Conservation (phyloP, 2,113 vertebrate species). For the Grus americana region DNA sequence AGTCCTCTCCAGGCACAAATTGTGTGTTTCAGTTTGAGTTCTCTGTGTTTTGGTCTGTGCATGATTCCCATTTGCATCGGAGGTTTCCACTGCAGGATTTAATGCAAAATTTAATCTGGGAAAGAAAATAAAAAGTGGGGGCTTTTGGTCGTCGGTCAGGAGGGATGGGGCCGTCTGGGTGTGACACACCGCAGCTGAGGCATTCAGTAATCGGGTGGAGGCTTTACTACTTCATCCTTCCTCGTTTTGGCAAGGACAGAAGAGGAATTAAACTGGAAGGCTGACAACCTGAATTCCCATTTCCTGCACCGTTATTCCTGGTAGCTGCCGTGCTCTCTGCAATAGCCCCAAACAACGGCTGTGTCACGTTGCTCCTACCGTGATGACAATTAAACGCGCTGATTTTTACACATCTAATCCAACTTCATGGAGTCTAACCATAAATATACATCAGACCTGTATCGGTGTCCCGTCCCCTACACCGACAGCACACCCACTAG, state of each 20-base stretch:
- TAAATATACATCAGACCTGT: neutral
- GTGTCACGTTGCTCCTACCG: neutral
- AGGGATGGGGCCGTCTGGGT: neutral
- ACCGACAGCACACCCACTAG: neutral
- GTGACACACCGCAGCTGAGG: neutral
- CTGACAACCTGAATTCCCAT: neutral
- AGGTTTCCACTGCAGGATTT: neutral
- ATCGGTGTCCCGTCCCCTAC: neutral
- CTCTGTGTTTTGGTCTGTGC: neutral
- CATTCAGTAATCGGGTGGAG: neutral
- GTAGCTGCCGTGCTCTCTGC: neutral
- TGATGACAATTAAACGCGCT: neutral
- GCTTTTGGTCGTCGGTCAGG: rapidly evolving
- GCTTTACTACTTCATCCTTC: neutral
- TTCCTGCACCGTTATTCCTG: neutral
- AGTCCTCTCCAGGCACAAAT: neutral
- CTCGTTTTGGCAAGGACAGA: neutral
- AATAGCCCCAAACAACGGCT: neutral
- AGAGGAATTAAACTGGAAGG: neutral
- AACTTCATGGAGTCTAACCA: no score
- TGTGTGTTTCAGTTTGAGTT: rapidly evolving
- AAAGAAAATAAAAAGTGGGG: neutral
- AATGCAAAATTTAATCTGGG: neutral
- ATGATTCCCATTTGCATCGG: rapidly evolving
- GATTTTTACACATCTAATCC: neutral